These are phyloP conservation scores for Acanthisitta chloris DNA, from an alignment of 2,113 vertebrate species.

Conservation along the genomic window DNA sequence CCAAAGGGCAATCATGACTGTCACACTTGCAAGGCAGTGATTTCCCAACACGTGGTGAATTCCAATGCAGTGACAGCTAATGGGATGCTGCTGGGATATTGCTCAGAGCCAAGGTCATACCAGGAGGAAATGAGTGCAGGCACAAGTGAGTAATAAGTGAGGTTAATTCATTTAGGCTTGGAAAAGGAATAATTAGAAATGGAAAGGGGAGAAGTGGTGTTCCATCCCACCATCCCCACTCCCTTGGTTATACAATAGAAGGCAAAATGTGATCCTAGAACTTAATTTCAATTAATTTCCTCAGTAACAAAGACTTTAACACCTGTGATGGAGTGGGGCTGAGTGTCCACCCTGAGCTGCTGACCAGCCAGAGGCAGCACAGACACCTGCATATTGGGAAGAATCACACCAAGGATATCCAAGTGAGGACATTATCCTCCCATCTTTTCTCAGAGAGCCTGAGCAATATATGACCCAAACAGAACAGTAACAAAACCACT, in stretches of 20 bases:
- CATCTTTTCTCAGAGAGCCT: background rate
- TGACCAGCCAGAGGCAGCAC: background rate
- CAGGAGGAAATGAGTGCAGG: background rate
- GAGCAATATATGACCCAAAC: background rate
- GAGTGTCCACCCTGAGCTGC: background rate
- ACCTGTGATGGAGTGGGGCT: background rate
- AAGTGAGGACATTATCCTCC: background rate
- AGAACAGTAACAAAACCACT: background rate
- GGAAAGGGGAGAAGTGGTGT: background rate
- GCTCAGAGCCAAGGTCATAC: background rate
- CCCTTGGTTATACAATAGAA: background rate
- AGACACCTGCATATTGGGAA: rapidly evolving
- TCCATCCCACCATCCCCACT: background rate
- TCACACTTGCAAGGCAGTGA: background rate
- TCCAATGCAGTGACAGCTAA: background rate
- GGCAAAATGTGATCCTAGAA: background rate
- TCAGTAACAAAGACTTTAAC: background rate
- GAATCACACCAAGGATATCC: rapidly evolving
- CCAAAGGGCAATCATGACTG: background rate
- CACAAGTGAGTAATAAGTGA: background rate
- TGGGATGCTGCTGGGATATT: background rate
- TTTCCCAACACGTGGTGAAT: background rate
- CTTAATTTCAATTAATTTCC: background rate
- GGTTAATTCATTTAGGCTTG: background rate
- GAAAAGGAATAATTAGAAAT: background rate